A percentile compares a stretch with the other conserved stretches of the same genome.
These are phyloP conservation scores for Masticophis lateralis DNA, from an alignment of 2,797 vertebrate genomes.

Conservation along the genomic window DNA sequence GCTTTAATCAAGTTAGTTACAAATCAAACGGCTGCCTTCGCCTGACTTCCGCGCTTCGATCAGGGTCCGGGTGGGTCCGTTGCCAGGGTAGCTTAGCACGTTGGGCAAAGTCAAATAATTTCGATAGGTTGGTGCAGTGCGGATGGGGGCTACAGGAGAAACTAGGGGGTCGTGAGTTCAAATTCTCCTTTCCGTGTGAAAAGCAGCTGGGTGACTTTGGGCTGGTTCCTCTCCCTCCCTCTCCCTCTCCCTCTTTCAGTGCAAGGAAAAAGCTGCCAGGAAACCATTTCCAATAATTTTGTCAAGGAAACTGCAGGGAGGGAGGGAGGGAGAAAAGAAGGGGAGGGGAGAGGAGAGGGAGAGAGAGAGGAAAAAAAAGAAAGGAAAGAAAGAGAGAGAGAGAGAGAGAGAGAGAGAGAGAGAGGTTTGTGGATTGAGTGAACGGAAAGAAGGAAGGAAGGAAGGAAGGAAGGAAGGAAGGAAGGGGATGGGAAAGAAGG, in stretches of 20 bases:
- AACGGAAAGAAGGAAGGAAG: too few species aligned
- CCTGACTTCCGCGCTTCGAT: rapidly evolving
- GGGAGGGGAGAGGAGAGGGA: too few species aligned
- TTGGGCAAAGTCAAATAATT: not conserved
- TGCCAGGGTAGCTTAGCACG: not conserved
- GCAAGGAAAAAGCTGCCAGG: not conserved
- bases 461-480: too few species aligned
- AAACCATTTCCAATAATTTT: not conserved
- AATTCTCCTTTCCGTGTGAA: not conserved
- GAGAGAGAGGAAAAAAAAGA: too few species aligned
- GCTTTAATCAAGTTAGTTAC: not conserved
- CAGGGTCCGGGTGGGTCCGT: not conserved
- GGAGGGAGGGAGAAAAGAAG: too few species aligned
- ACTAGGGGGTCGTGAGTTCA: not conserved
- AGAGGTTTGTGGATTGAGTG: too few species aligned
- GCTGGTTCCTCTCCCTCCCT: not conserved
- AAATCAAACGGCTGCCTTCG: not conserved
- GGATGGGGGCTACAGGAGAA: not conserved
- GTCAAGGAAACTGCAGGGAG: not conserved
- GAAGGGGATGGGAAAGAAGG: too few species aligned
- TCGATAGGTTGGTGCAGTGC: not conserved
- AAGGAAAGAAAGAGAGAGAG: too few species aligned
- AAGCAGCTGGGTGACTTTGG: not conserved
- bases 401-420: too few species aligned
- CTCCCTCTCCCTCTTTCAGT: too few species aligned